Percentiles rank a stretch among this genome's conserved stretches.
phyloP scores from a whole-genome alignment of 2,113 vertebrate genomes.

The Saguinus midas region DNA sequence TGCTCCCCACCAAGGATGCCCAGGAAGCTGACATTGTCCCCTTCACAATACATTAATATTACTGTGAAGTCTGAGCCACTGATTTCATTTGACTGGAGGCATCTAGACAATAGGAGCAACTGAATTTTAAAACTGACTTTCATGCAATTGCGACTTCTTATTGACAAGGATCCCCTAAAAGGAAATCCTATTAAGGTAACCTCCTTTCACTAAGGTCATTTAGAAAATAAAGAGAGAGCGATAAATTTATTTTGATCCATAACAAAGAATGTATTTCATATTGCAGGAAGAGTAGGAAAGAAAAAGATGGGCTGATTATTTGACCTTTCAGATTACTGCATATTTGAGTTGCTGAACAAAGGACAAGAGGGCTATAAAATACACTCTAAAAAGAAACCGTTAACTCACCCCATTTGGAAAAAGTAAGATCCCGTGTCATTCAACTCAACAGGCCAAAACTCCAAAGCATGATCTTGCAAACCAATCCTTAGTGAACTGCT shows the following conservation, averaged over 20 bases:
- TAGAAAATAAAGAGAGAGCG: background rate
- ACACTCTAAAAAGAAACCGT: background rate
- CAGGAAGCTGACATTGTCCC: background rate
- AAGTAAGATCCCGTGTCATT: constrained; percentile 81
- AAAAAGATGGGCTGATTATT: background rate
- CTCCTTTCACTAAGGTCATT: background rate
- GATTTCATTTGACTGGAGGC: background rate
- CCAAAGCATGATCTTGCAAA: constrained; percentile 68
- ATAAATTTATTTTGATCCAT: background rate
- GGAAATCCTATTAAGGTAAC: background rate
- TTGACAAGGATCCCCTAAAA: background rate
- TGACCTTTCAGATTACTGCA: background rate
- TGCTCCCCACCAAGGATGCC: background rate
- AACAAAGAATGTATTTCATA: background rate
- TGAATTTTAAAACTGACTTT: background rate
- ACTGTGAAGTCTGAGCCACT: too few relatives aligned
- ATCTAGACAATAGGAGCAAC: background rate
- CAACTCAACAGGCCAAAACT: constrained; percentile 84
- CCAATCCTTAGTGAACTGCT: constrained; percentile 66
- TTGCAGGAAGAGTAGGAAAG: background rate
- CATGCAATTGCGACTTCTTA: background rate
- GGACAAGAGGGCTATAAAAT: background rate
- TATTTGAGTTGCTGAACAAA: background rate
- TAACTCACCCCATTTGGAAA: constrained; percentile 81
- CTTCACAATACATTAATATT: background rate